phyloP scores from a whole-genome alignment of 2,113 vertebrate species.

The Gopherus flavomarginatus region DNA sequence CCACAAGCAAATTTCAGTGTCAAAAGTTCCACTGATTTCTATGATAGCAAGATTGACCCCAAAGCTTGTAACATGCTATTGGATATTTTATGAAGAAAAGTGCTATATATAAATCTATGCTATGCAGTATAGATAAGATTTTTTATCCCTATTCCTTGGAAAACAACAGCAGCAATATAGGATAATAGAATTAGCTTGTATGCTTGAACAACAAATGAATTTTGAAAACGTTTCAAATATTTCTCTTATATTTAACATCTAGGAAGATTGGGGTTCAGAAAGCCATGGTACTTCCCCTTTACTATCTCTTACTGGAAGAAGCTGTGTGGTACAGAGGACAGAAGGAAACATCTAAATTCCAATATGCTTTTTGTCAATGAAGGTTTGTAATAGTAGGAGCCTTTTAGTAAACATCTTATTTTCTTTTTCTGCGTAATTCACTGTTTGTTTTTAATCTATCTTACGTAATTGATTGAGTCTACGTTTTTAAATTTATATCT shows the following conservation, averaged over 20 bases:
- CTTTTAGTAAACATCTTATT: not conserved
- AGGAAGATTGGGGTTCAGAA: slow-evolving; percentile 72
- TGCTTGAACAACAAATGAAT: not conserved
- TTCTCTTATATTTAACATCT: not conserved
- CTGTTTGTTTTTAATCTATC: not conserved
- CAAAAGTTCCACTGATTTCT: not conserved
- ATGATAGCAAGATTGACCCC: not conserved
- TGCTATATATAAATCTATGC: not conserved
- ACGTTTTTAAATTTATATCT: not conserved
- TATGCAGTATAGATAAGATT: not conserved
- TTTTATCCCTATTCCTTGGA: not conserved
- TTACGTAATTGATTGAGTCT: not conserved
- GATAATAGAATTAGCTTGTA: not conserved
- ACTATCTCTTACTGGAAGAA: slow-evolving; percentile 72
- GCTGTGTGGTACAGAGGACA: slow-evolving; percentile 11
- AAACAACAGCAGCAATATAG: not conserved
- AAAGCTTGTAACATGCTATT: not conserved
- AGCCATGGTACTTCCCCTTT: slow-evolving; percentile 76
- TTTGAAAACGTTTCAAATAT: not conserved
- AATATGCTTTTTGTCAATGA: slow-evolving; percentile 50
- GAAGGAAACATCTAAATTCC: not conserved
- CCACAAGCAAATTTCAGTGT: not conserved
- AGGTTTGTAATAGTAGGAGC: slow-evolving; percentile 56
- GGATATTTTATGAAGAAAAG: not conserved
- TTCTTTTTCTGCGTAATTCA: not conserved